Base-by-base conservation (phyloP, 1,140 invertebrate species). In the Penaeus chinensis region DNA sequence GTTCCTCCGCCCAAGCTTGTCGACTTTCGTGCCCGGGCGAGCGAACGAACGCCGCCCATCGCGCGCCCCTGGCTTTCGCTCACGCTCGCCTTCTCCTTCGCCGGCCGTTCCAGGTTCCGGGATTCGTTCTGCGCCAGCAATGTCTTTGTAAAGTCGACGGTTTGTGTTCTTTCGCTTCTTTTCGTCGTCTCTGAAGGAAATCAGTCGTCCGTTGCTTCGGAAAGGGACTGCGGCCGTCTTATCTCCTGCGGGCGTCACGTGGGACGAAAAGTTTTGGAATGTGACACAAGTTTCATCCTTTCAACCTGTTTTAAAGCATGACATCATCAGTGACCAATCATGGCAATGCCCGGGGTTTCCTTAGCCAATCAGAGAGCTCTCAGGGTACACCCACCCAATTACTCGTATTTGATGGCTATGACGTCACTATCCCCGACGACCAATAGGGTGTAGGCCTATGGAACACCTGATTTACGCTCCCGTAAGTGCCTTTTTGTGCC, bases 251-350 rank as follows among this genome's bases (percentile, higher is more conserved):
- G 54, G 54, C 54, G 54, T 54, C 54, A 54, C 54, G 54, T 54
- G 54, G 54, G 11, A 54, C 54, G 54, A 54, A 54, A 54, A 54
- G 54, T 54, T 54, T 54, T 54, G 71, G 42, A 74, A 74, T 24
- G 71, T 74, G 71, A 54, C 54, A 54, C 54, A 54, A 54, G 54
- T 54, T 74, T 37, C 71, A 32, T 27, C 71, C 71, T 74, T 74
- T 74, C 71, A 74, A 74, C 71, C 71, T 74, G 71, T 74, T 74
- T 74, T 74, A 74, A 74, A 74, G 71, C 71, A 74, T 74, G 71
- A 74, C 71, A 74, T 74, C 71, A 74, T 74, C 71, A 32, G 27
- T 20, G 71, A 37, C 71, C 71, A 74, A 74, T 74, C 71, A 24
- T 37, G 71, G 22, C 71, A 37, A 37, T 74, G 71, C 71, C 71